Percentiles rank a stretch among this genome's conserved stretches.
phyloP scores from a whole-genome alignment of 2,797 vertebrate species.

The Monodelphis domestica region DNA sequence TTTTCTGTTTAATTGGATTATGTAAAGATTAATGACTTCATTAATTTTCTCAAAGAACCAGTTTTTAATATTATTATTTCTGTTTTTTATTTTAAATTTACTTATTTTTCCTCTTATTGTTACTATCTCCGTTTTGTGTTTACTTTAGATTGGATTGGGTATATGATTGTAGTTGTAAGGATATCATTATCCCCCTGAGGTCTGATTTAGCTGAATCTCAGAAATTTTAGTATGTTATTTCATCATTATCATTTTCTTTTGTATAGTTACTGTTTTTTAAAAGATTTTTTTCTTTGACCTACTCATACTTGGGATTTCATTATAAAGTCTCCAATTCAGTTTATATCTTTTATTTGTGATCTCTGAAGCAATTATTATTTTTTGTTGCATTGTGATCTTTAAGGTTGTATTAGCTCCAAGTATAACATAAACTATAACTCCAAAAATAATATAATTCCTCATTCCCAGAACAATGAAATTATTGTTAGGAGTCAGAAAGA shows the following conservation, averaged over 20 bases:
- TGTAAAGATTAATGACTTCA: neutral
- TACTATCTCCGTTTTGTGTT: neutral
- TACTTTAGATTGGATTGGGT: neutral
- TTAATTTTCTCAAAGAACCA: neutral
- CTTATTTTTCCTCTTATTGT: neutral
- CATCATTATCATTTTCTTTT: neutral
- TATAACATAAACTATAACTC: neutral
- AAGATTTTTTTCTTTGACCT: neutral
- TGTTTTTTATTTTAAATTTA: neutral
- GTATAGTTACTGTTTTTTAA: neutral
- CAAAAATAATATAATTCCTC: neutral
- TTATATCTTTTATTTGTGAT: neutral
- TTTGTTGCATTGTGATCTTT: neutral
- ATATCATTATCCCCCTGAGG: neutral
- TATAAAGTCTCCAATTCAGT: neutral
- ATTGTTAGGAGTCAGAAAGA: neutral
- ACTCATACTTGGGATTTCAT: neutral
- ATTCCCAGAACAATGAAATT: neutral
- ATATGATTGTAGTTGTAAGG: neutral
- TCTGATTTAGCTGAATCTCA: neutral
- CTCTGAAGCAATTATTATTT: neutral
- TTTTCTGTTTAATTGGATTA: neutral
- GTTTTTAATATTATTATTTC: neutral
- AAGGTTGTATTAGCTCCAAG: neutral
- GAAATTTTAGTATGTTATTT: neutral